Evolutionary conservation across 2,888 invertebrate genomes (phyloP), one percentile per base, ranked within the genome.

Genomic region (Cryptocephalus primarius): DNA sequence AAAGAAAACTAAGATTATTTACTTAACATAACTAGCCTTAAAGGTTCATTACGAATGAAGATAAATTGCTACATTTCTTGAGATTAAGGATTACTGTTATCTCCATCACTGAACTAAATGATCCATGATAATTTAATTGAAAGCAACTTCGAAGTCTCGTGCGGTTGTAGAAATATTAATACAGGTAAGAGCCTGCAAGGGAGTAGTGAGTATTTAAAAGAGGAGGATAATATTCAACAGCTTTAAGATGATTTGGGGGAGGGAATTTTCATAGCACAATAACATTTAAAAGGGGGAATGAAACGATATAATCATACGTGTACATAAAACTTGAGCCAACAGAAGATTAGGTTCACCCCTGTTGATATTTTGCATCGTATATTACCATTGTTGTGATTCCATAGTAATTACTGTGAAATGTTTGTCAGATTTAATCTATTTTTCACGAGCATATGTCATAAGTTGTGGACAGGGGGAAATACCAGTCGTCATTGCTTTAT

Each of bases 331-430:
- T 49, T 48, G 49, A 48, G 48, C 47, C 53, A 52, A 53, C 52
- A 44, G 44, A 45, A 54, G 54, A 51, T 53, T 55, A 51, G 44
- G 39, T 44, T 49, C 52, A 52, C 56, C 56, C 55, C 47, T 52
- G 48, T 49, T 55, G 48, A 54, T 51, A 49, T 45, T 49, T 50
- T 40, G 42, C 46, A 51, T 47, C 40, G 44, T 49, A 52, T 54
- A 54, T 55, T 40, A 48, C 53, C 50, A 55, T 55, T 57, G 52
- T 56, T 54, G 42, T 54, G 53, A 54, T 52, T 56, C 51, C 43
- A 41, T 44, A 47, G 54, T 55, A 53, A 55, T 54, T 52, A 55
- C 51, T 48, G 42, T 48, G 48, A 52, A 52, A 53, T 44, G 39
- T 50, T 53, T 52, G 22, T 22, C 22, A 22, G 22, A 22, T 22